A percentile compares a stretch with the other conserved stretches of the same genome.
Evolutionary conservation across 2,797 vertebrate species (phyloP).

Genomic region (Leptatherina wallacei): DNA sequence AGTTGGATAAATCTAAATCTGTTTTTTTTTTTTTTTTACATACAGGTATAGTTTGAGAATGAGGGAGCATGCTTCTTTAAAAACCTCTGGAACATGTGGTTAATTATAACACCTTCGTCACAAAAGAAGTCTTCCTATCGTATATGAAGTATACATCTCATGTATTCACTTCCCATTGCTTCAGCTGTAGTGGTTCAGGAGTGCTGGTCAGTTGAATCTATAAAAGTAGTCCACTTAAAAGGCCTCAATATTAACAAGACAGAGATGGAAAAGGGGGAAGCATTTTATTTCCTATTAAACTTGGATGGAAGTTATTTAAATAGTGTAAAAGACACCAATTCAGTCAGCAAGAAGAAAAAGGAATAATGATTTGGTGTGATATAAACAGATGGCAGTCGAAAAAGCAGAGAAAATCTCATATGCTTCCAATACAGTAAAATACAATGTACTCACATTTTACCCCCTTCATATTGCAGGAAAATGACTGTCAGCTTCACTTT

Average conservation of each 20-base stretch:
- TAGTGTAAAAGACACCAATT: conserved; percentile 1
- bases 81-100: background rate
- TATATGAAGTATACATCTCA: background rate
- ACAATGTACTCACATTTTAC: conserved; percentile 48
- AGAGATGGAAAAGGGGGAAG: background rate
- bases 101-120: background rate
- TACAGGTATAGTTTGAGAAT: background rate
- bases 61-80: background rate
- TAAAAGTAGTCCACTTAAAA: background rate
- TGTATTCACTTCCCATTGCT: background rate
- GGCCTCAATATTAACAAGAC: background rate
- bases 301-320: conserved; percentile 11
- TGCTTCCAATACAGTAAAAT: conserved; percentile 54
- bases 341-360: background rate
- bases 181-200: background rate
- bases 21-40: background rate
- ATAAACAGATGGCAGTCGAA: conserved; percentile 29
- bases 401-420: conserved; percentile 9
- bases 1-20: background rate
- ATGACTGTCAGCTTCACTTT: conserved; percentile 64
- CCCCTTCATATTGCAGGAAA: conserved; percentile 48
- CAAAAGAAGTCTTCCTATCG: background rate
- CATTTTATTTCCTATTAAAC: background rate
- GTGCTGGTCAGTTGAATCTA: background rate
- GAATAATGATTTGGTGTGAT: conserved; percentile 15